phyloP scores from a whole-genome alignment of 2,113 vertebrate genomes.

The Ia io region DNA sequence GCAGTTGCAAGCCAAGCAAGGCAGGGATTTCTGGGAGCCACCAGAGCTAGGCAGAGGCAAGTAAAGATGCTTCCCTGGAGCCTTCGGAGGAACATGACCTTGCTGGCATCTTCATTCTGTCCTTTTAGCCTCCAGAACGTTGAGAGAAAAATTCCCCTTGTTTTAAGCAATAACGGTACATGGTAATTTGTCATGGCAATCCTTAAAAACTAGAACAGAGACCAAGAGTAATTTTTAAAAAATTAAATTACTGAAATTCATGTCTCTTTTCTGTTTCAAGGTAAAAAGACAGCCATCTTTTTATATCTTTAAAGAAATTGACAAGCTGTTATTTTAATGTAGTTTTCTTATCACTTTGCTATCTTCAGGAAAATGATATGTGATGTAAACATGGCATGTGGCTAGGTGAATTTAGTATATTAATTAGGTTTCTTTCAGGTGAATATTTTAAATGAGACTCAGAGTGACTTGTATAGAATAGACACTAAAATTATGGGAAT shows the following conservation, averaged over 20 bases:
- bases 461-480: slow-evolving; percentile 42
- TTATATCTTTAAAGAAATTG: slow-evolving; percentile 14
- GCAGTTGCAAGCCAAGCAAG: not conserved
- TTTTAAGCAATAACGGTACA: not conserved
- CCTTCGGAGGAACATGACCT: not conserved
- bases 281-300: not conserved
- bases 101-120: not conserved
- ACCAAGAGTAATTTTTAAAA: not conserved
- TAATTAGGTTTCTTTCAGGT: slow-evolving; percentile 63
- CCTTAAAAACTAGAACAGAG: not conserved
- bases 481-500: not conserved
- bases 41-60: not conserved
- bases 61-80: not conserved
- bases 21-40: not conserved
- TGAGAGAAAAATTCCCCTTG: not conserved
- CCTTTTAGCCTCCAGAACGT: not conserved
- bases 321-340: not conserved
- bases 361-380: slow-evolving; percentile 45
- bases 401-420: slow-evolving; percentile 23
- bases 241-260: not conserved
- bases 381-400: not conserved
- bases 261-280: not conserved
- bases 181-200: not conserved
- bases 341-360: not conserved
- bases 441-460: slow-evolving; percentile 27